Percentiles rank a stretch among this genome's conserved stretches.
phyloP scores from a whole-genome alignment of 2,113 vertebrate genomes.

The Calyptomena viridis region DNA sequence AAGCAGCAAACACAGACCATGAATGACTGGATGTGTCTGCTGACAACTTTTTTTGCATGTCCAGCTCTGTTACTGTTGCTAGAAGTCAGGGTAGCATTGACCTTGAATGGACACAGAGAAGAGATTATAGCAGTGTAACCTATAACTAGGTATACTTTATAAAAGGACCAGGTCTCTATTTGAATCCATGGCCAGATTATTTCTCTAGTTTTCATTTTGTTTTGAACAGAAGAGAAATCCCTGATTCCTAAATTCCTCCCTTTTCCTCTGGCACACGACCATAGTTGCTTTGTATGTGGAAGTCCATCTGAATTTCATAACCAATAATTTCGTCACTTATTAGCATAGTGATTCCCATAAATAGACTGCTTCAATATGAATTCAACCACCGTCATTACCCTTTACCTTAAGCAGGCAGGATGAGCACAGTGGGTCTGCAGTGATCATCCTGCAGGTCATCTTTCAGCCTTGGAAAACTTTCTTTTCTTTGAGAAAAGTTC shows the following conservation, averaged over 20 bases:
- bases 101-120: neutral
- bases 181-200: neutral
- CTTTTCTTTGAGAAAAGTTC: neutral
- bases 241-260: neutral
- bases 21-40: neutral
- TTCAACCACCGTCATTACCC: neutral
- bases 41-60: neutral
- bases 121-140: neutral
- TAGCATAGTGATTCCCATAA: neutral
- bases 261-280: neutral
- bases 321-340: neutral
- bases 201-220: neutral
- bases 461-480: neutral
- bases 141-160: neutral
- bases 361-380: neutral
- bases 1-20: neutral
- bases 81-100: neutral
- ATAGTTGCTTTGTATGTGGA: neutral
- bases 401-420: neutral
- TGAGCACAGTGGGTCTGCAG: neutral
- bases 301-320: constrained; percentile 10
- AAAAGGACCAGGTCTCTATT: neutral
- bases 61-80: neutral
- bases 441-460: neutral
- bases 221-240: neutral